phyloP scores from a whole-genome alignment of 2,888 invertebrate species.

The Junonia oenone region DNA sequence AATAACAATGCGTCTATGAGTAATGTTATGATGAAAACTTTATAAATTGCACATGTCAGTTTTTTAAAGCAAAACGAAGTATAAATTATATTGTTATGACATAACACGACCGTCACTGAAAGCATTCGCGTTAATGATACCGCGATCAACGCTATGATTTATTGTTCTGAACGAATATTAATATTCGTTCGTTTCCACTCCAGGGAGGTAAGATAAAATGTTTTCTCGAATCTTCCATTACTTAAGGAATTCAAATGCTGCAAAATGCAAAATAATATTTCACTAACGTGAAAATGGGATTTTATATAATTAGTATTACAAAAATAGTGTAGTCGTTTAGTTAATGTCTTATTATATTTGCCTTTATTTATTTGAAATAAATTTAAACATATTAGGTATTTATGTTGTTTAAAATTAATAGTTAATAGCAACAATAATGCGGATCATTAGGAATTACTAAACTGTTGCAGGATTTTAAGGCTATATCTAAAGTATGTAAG shows the following conservation, averaged over 20 bases:
- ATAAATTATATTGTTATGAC: constrained; percentile 43
- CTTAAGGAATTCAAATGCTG: not conserved
- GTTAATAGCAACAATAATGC: no score
- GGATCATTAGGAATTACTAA: no score
- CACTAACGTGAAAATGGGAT: no score
- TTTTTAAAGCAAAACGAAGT: constrained; percentile 14
- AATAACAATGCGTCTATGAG: no score
- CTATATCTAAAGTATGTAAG: no score
- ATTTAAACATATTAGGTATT: no score
- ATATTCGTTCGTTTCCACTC: not conserved
- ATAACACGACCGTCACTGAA: constrained; percentile 35
- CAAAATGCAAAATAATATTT: not conserved
- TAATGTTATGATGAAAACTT: not conserved
- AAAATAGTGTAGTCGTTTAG: no score
- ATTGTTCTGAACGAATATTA: not conserved
- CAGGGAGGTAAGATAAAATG: not conserved
- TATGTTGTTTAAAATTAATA: no score
- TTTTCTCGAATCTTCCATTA: not conserved
- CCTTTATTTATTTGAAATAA: no score
- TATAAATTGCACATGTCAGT: not conserved
- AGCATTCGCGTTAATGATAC: constrained; percentile 28
- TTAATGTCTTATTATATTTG: no score
- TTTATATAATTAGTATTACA: no score
- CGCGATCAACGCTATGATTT: constrained; percentile 20
- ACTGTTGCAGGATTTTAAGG: no score